Base-by-base conservation (phyloP, 2,888 invertebrate species). In the Uloborus plumipes region DNA sequence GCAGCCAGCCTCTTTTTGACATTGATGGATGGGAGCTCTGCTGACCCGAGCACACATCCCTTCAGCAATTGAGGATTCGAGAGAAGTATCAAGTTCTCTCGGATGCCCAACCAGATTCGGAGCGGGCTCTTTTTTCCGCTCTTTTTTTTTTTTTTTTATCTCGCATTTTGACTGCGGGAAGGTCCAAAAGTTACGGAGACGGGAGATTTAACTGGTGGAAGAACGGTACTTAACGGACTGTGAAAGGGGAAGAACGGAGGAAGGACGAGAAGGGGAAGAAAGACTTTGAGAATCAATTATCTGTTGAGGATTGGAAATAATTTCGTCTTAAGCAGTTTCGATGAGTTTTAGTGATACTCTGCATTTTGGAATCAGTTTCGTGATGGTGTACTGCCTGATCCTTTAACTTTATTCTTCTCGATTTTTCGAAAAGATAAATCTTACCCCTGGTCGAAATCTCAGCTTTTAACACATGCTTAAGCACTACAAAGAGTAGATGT, bases 1-100 rank as follows among this genome's bases (percentile, higher is more conserved):
- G 77, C 83, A 83, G 77, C 77, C 73, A 61, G 83, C 65, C 83
- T 73, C 75, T 39, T 55, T 69, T 72, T 83, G 83, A 83, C 83
- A 83, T 51, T 83, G 83, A 83, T 83, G 66, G 83, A 83, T 83
- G 83, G 58, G 58, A 39, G 58, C 20, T 67, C 66, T 67, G 77
- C 77, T 83, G 83, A 83, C 83, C 82, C 51, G 55, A 72, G 51
- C 73, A 55, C 69, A 70, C 55, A 59, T 18, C 39, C 79, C 66
- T 58, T 55, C 77, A 55, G 67, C 82, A 72, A 76, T 76, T 66
- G 75, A 66, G 76, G 82, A 76, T 75, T 75, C 76, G 18, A 47
- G 70, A 58, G 39, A 62, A 58, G 74, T 74, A 80, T 69, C 64
- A 67, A 74, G 50, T 70, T 70, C 47, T 70, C 70, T 58, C 31